Evolutionary conservation across 1,140 invertebrate species (phyloP), one percentile per base, ranked within the genome.

Genomic region (Vanessa atalanta): DNA sequence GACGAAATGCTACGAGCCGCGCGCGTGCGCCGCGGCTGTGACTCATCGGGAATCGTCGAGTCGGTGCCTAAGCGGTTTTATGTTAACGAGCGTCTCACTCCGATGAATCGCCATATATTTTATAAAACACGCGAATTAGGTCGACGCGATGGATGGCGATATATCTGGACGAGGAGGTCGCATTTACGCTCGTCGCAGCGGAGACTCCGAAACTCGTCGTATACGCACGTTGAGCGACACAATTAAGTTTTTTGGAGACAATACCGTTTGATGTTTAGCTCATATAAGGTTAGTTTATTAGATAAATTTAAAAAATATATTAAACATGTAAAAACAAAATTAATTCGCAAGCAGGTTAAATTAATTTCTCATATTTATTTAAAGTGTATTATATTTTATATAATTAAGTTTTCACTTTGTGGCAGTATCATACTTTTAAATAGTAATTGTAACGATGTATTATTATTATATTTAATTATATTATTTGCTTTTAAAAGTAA

Each of bases 381-480:
- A 61, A 61, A 23, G 31, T 61, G 57, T 61, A 61, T 61, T 61
- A 61, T 50, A 50, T 50, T 50, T 50, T 50, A 14, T 50, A 50
- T 50, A 50, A 50, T 61, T 61, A 61, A 61, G 23, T 20, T 61
- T 61, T 61, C 31, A 37, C 57, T 61, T 61, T 61, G 57, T 61
- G 57, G 20, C 8, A 61, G 20, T 61, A 23, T 61, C 5, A 61
- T 37, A 61, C 16, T 61, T 61, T 5, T 61, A 26, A 61, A 61
- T 61, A 61, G 57, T 37, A 61, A 61, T 26, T 61, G 20, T 37
- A 61, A 61, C 31, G 57, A 61, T 37, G 26, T 31, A 61, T 61
- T 61, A 61, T 61, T 61, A 61, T 61, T 37, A 61, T 61, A 61
- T 61, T 61, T 61, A 61, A 61, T 61, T 61, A 61, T 61, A 61